Base-by-base conservation (phyloP, 2,113 vertebrate genomes). In the Speoplatyrhinus poulsoni region DNA sequence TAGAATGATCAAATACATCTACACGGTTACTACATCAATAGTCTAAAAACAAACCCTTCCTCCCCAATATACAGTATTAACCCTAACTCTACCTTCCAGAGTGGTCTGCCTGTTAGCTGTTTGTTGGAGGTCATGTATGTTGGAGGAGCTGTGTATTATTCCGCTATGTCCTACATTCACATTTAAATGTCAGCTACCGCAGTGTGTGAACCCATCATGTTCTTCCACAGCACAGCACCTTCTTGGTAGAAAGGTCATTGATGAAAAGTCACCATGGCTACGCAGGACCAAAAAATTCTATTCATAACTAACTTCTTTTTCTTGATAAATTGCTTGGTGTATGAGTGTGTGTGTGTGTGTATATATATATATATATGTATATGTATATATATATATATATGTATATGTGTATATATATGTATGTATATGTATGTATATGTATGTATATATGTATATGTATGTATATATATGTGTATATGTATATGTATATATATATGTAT, bases 181-280 rank as follows among this genome's bases (percentile, higher is more conserved):
- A 1, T 65, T 72, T 76, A 90, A 91, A 91, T 90, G 88, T 77
- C 88, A 89, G 41, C 71, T 56, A 60, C 75, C 74, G 19, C 76
- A 77, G 61, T 76, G 76, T 68, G 58, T 76, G 65, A 69, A 74
- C 73, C 74, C 78, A 73, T 73, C 60, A 56, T 75, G 73, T 67
- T 70, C 76, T 77, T 70, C 70, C 60, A 70, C 72, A 56, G 69
- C 53, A 12, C 61, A 36, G 53, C 53, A 60, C 69, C 76, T 75
- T 79, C 82, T 83, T 84, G 87, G 87, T 67, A 77, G 71, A 90
- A 90, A 90, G 85, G 87, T 89, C 86, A 88, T 56, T 56, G 46
- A 46, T 67, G 58, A 82, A 67, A 16, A 60, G 84, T 90, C 77
- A 60, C 88, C 86, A 85, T 87, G 82, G 90, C 82, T 80, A 86